Base-by-base conservation (phyloP, 2,797 vertebrate species). In the Dryobates pubescens region DNA sequence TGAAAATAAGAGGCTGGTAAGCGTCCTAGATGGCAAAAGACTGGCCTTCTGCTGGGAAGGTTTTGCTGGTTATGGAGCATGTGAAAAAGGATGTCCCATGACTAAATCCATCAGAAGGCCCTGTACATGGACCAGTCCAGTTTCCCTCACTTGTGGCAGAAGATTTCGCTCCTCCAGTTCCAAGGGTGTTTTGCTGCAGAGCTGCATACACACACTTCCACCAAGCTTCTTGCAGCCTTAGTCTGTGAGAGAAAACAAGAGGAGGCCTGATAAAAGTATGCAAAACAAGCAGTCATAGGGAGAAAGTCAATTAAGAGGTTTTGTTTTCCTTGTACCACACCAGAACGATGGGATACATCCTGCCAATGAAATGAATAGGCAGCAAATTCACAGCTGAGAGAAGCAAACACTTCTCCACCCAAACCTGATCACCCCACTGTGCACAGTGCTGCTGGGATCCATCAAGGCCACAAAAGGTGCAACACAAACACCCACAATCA, bases 391-490 rank as follows among this genome's bases (percentile, higher is more conserved):
- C 58, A 92, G 71, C 71, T 82, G 74, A 86, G 53, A 89, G 72
- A 57, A 90, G 61, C 8, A 78, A 72, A 67, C 0, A 7, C 17
- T 83, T 91, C 58, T 32, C 30, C 43, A 47, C 41, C 14, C 38
- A 73, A 74, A 90, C 15, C 8, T 19, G 23, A 78, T 57, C 24
- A 57, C n/a, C 22, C 19, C 6, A 1, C 61, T 5, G 0, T 17
- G 53, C 6, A 20, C 36, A 59, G 67, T 61, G 29, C 82, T 75
- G 45, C 67, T 70, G 63, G 56, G 65, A 78, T 29, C 32, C 69
- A 57, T 38, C 0, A 0, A 65, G 47, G 26, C 65, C 62, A 65
- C 0, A 0, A 4, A 38, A 34, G 49, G 29, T 41, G 71, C 75
- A 89, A 43, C 15, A 34, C 56, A 14, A 69, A 36, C 34, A 38